Conservation (phyloP, 2,888 invertebrate species). For the Dryomyza anilis region DNA sequence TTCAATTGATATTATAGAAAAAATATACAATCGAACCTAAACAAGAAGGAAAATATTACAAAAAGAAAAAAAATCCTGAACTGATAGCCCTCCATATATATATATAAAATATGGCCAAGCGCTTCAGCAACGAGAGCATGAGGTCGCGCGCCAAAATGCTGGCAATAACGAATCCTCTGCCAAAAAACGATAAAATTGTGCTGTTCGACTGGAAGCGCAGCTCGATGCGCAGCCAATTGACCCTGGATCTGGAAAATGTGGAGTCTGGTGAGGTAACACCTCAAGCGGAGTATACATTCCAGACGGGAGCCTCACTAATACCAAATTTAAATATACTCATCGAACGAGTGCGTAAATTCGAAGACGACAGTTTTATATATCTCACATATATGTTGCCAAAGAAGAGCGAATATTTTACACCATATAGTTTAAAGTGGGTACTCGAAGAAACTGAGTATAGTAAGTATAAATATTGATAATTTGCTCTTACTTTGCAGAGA, state of each 20-base stretch:
- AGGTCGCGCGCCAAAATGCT: conserved; percentile 29
- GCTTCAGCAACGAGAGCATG: conserved; percentile 28
- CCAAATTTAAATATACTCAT: conserved; percentile 53
- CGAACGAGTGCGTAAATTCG: conserved; percentile 64
- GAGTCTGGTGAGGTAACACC: not conserved
- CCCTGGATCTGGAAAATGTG: no score
- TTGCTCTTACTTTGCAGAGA: conserved; percentile 64
- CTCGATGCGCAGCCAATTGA: no score
- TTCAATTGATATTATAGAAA: no score
- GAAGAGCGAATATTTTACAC: conserved; percentile 74
- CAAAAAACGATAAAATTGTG: not conserved
- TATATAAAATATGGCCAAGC: no score
- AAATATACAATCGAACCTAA: no score
- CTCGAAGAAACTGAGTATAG: not conserved
- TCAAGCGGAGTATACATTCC: not conserved
- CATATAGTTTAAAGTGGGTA: conserved; percentile 74
- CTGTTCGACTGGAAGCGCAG: not conserved
- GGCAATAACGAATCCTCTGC: conserved; percentile 29
- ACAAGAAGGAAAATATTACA: no score
- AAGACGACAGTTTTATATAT: conserved; percentile 72
- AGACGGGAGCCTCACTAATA: conserved; percentile 53
- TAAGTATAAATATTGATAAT: not conserved
- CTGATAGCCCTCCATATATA: no score
- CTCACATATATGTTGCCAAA: conserved; percentile 76
- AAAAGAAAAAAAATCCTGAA: no score